phyloP scores from a whole-genome alignment of 2,797 vertebrate species.

The Vireo griseus region DNA sequence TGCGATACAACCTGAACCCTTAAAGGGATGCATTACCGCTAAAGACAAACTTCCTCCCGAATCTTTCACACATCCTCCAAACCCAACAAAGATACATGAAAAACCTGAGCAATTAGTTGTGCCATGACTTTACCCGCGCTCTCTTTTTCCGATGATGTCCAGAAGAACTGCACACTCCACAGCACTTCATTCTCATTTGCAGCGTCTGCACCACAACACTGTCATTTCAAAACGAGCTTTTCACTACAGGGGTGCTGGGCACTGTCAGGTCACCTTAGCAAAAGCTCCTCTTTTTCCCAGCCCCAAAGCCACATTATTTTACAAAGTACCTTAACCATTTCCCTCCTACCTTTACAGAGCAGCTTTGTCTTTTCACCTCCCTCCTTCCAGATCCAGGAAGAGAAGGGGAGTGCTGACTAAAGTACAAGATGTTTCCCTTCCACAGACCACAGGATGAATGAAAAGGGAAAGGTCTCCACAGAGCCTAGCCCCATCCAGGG shows the following conservation, averaged over 20 bases:
- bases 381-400: background rate
- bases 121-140: accelerated
- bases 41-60: background rate
- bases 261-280: background rate
- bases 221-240: background rate
- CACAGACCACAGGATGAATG: background rate
- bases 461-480: background rate
- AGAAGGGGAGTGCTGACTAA: background rate
- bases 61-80: background rate
- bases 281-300: background rate
- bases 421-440: background rate
- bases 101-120: background rate
- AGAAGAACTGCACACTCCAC: background rate
- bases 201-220: background rate
- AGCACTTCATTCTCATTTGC: background rate
- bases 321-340: background rate
- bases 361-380: background rate
- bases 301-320: background rate
- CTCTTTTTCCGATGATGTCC: accelerated
- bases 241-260: background rate
- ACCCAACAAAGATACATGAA: background rate
- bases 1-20: background rate
- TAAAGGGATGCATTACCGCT: background rate
- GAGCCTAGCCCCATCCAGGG: accelerated
- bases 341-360: background rate